These are phyloP conservation scores for Anniella stebbinsi DNA, from an alignment of 2,797 vertebrate genomes.

Conservation along the genomic window DNA sequence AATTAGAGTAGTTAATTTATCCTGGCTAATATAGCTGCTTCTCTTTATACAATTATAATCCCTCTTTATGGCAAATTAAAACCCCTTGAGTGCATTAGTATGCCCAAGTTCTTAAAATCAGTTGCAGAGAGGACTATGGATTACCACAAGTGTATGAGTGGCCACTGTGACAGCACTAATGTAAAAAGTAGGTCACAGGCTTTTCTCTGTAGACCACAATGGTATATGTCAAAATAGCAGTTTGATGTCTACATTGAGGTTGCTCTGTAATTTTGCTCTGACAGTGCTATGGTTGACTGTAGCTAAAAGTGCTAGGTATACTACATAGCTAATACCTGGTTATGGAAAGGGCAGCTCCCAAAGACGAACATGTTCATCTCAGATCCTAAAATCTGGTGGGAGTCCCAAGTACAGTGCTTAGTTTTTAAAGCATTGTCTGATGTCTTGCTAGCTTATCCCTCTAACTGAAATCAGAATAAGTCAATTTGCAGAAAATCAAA, in stretches of 20 bases:
- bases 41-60: constrained; percentile 16
- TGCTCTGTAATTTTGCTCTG: constrained; percentile 33
- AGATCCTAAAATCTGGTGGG: not conserved
- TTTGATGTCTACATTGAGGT: constrained; percentile 20
- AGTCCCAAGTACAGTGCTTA: not conserved
- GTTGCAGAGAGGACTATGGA: not conserved
- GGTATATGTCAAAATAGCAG: constrained; percentile 3
- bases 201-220: constrained; percentile 29
- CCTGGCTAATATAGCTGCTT: not conserved
- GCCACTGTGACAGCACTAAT: constrained; percentile 20
- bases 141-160: constrained; percentile 9
- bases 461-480: not conserved
- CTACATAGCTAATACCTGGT: not conserved
- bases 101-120: not conserved
- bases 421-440: not conserved
- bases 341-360: constrained; percentile 3
- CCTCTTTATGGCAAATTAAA: constrained; percentile 1
- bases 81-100: not conserved
- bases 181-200: constrained; percentile 29
- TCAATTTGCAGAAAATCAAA: not conserved
- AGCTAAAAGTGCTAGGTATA: constrained; percentile 16
- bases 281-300: not conserved
- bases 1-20: not conserved
- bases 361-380: not conserved
- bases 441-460: not conserved